Base-by-base conservation (phyloP, 2,113 vertebrate genomes). In the Eptesicus fuscus region DNA sequence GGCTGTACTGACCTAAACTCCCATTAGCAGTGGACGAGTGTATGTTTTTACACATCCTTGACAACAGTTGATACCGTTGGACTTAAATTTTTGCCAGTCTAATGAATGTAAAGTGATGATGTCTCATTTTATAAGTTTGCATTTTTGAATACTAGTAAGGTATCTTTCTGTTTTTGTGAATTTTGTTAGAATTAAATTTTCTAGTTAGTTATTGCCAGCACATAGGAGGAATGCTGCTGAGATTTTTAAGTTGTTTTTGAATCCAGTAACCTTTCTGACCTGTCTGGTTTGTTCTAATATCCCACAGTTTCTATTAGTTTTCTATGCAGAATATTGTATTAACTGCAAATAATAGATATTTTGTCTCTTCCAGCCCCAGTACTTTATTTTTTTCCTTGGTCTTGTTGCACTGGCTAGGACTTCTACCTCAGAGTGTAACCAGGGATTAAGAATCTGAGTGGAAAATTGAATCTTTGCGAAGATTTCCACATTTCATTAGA, bases 91-190 rank as follows among this genome's bases (percentile, higher is more conserved):
- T 14, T 49, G 49, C 49, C 49, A 49, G 49, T 14, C 49, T 16
- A 49, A 49, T 49, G 49, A 49, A 49, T 49, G 49, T 16, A 49
- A 47, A 49, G 16, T 49, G 14, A 49, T 49, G 49, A 49, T 49
- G 49, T 49, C 49, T 49, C 49, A 49, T 49, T 49, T 49, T 49
- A 14, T 14, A 49, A 49, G 49, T 49, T 49, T 49, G 49, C 49
- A 49, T 49, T 49, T 49, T 49, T 16, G 4, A 49, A 16, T 49
- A 49, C 49, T 16, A 49, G 49, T 49, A 49, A 49, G 49, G 14
- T 49, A 49, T 16, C 53, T 92, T 90, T 49, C 77, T 79, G 37
- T 82, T 56, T 67, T 79, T 70, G 18, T 95, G 32, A 80, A 32
- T 30, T 73, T 61, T 40, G 35, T 56, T 25, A 14, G 25, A 78